Evolutionary conservation across 2,113 vertebrate genomes (phyloP).

Genomic region (Anolis carolinensis): DNA sequence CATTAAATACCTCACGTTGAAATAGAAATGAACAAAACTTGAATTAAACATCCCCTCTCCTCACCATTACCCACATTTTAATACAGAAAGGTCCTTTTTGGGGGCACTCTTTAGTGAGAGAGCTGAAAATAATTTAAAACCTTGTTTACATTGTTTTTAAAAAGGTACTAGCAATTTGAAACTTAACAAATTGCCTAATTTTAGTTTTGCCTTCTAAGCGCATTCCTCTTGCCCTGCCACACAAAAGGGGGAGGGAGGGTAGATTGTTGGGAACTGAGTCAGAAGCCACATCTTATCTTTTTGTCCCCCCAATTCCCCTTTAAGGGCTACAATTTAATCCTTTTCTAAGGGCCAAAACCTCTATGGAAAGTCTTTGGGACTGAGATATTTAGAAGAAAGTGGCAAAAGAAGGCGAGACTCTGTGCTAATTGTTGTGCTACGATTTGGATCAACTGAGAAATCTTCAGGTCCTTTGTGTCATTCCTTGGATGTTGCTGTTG

Average conservation of each 20-base stretch:
- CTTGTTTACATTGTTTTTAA: constrained; percentile 62
- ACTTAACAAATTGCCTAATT: constrained; percentile 22
- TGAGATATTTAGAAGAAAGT: background rate
- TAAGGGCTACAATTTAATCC: constrained; percentile 25
- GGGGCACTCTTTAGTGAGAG: constrained; percentile 39
- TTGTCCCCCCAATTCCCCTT: background rate
- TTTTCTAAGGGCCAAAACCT: constrained; percentile 4
- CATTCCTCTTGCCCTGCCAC: background rate
- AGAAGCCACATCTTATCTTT: constrained; percentile 3
- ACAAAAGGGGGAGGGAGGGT: background rate
- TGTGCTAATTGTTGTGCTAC: background rate
- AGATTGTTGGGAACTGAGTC: constrained; percentile 3
- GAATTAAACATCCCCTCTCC: constrained; percentile 59
- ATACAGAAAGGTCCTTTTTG: constrained; percentile 36
- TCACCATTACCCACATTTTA: background rate
- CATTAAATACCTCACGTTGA: constrained; percentile 77
- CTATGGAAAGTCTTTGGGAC: background rate
- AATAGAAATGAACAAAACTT: constrained; percentile 75
- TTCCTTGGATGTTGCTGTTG: background rate
- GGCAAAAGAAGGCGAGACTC: too few species aligned
- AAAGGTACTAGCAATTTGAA: constrained; percentile 31
- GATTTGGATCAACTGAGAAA: background rate
- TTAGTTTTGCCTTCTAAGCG: constrained; percentile 7
- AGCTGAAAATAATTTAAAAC: constrained; percentile 52
- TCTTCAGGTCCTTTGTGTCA: background rate